phyloP scores from a whole-genome alignment of 1,140 invertebrate species.

The Aphis gossypii region DNA sequence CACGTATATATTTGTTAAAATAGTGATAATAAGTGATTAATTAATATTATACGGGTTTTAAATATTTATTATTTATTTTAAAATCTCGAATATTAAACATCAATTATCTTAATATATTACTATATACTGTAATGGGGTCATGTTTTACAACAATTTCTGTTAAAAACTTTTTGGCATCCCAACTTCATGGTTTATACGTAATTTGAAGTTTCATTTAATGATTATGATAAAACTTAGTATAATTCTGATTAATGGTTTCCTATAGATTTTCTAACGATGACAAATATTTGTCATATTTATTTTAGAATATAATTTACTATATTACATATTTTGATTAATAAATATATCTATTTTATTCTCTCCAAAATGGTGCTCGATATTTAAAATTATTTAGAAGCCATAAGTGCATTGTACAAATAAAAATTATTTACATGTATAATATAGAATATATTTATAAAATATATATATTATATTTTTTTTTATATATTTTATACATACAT shows the following conservation, averaged over 20 bases:
- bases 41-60: background rate
- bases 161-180: slow-evolving; percentile 31
- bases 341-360: background rate
- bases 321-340: background rate
- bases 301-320: background rate
- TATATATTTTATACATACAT: too few species aligned
- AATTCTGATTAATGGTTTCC: background rate
- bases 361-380: background rate
- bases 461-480: too few species aligned
- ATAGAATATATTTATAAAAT: too few species aligned
- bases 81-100: background rate
- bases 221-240: slow-evolving; percentile 22
- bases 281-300: slow-evolving; percentile 13
- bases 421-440: too few species aligned
- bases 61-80: background rate
- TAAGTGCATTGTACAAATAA: background rate
- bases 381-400: background rate
- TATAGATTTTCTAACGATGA: slow-evolving; percentile 19
- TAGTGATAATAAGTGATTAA: background rate
- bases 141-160: background rate
- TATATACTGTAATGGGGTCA: background rate
- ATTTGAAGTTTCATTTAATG: slow-evolving; percentile 11
- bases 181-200: background rate
- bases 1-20: background rate
- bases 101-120: background rate